Evolutionary conservation across 2,797 vertebrate species (phyloP).

Genomic region (Tarsius wallacei): DNA sequence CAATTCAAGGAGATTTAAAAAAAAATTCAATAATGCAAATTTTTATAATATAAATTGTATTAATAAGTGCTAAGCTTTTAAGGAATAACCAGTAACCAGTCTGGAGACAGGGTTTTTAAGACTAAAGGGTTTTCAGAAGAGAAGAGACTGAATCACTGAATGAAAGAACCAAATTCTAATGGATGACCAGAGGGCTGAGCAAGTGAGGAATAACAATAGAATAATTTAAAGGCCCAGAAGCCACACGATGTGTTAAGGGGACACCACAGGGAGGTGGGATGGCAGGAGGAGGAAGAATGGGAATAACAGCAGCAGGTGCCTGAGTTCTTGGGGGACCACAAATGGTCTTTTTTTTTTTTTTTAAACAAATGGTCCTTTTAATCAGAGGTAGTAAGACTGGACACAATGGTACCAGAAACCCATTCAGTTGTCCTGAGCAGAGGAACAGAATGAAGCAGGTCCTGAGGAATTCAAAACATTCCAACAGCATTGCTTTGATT

Average conservation of each 20-base stretch:
- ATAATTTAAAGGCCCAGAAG: neutral
- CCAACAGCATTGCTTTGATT: neutral
- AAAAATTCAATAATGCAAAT: conserved; percentile 46
- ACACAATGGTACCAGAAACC: neutral
- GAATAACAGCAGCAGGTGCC: neutral
- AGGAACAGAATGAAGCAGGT: neutral
- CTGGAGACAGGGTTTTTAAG: neutral
- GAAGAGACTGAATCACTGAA: neutral
- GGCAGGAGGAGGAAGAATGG: neutral
- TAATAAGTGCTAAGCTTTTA: neutral
- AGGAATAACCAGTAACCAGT: neutral
- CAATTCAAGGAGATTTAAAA: neutral
- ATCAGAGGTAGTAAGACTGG: neutral
- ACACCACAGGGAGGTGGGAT: neutral
- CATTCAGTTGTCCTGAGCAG: neutral
- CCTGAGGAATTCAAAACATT: neutral
- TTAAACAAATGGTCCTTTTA: neutral
- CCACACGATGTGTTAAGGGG: neutral
- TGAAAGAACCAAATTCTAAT: neutral
- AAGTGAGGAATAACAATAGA: neutral
- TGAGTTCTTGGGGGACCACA: neutral
- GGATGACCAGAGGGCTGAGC: neutral
- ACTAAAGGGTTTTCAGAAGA: conserved; percentile 21
- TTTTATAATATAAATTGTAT: conserved; percentile 7
- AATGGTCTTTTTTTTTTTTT: neutral